Evolutionary conservation across 2,888 invertebrate species (phyloP), one percentile per base, ranked within the genome.

Genomic region (Abscondita cerata): DNA sequence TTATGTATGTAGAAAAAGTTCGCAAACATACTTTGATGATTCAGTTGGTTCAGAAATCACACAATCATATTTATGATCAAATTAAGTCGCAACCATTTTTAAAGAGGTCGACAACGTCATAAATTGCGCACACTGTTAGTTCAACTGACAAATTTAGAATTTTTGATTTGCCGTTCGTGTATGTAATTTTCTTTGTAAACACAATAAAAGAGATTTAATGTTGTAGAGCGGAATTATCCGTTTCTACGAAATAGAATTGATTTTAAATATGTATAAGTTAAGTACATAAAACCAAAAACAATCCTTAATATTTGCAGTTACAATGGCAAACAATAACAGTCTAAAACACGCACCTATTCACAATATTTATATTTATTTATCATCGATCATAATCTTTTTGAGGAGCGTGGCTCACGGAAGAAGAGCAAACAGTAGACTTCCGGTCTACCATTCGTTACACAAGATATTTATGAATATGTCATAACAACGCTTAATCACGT

Each of bases 331-430:
- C 52, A 62, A 31, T 50, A 38, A 40, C 36, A 51, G 25, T 38
- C 56, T 25, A 33, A 25, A 41, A 38, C 62, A 54, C 54, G 58
- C 58, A 62, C 57, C 61, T 62, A 56, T 57, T 56, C 56, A 62
- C 52, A 62, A 58, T 62, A 62, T 62, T 62, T 64, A 33, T 65
- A 62, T 65, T 65, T 65, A 65, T 66, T 66, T 64, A 66, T 47
- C 62, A 66, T 66, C 64, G 66, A 66, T 66, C 66, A 64, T 54
- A 64, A 66, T 66, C 66, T 64, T 52, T 62, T 59, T 65, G 58
- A 62, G 59, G 59, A 58, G 62, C 53, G 64, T 64, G 62, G 59
- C 64, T 61, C 66, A 66, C 66, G 66, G 66, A 66, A 66, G 66
- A 54, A 62, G 55, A 44, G 64, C 52, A 66, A 66, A 66, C 66